Conservation (phyloP, 2,113 vertebrate species). For the Protomyctophum bolini region DNA sequence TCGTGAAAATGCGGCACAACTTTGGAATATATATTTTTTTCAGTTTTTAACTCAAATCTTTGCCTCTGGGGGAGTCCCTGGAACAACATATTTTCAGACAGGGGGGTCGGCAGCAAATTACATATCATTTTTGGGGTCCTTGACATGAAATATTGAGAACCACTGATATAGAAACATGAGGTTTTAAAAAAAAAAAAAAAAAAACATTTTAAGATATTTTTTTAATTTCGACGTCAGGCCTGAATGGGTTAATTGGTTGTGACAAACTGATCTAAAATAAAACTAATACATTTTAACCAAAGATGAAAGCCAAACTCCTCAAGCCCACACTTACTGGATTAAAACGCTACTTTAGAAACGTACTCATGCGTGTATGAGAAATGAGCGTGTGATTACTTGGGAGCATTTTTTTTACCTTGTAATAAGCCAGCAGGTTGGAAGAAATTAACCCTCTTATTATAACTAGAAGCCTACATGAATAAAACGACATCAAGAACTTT, state of each 20-base stretch:
- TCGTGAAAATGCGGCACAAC: no score
- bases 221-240: no score
- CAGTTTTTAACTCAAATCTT: no score
- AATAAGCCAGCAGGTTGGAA: slow-evolving; percentile 7
- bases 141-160: no score
- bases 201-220: no score
- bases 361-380: slow-evolving; percentile 12
- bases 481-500: slow-evolving; percentile 28
- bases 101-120: no score
- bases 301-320: slow-evolving; percentile 27
- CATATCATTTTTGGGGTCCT: no score
- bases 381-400: slow-evolving; percentile 22
- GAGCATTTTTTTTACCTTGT: slow-evolving; percentile 13
- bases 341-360: slow-evolving; percentile 32
- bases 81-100: no score
- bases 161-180: no score
- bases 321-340: neutral
- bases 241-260: neutral
- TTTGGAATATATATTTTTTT: no score
- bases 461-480: slow-evolving; percentile 14
- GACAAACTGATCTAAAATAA: neutral
- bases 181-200: no score
- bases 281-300: slow-evolving; percentile 20
- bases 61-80: no score
- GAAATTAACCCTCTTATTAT: slow-evolving; percentile 8